Conservation (phyloP, 2,797 vertebrate species). For the Galaxias olidus region DNA sequence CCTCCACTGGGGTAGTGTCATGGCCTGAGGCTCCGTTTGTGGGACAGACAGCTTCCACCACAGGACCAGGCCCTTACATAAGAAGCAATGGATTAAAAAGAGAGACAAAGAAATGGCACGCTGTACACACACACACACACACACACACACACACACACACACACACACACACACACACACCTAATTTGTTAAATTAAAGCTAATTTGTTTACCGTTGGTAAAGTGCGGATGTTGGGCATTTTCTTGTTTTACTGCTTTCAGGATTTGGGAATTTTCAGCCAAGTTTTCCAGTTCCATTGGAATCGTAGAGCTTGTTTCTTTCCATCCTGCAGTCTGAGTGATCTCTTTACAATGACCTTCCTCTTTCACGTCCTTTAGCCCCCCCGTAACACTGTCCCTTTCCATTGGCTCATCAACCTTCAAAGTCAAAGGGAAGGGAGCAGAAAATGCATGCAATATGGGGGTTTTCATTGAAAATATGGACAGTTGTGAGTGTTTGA, state of each 20-base stretch:
- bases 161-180: background rate
- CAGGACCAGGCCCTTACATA: too few species aligned
- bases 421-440: background rate
- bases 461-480: background rate
- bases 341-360: slow-evolving; percentile 52
- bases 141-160: background rate
- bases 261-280: slow-evolving; percentile 47
- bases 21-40: too few species aligned
- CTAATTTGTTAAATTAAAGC: slow-evolving; percentile 36
- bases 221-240: slow-evolving; percentile 33
- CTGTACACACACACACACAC: background rate
- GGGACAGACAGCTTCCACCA: too few species aligned
- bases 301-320: slow-evolving; percentile 47
- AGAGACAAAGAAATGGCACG: too few species aligned
- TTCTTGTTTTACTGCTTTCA: slow-evolving; percentile 40
- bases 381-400: slow-evolving; percentile 55
- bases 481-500: background rate
- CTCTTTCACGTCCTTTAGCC: slow-evolving; percentile 57
- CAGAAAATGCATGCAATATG: slow-evolving; percentile 8
- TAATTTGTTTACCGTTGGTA: background rate
- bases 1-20: too few species aligned
- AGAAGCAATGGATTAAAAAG: too few species aligned
- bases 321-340: slow-evolving; percentile 56
- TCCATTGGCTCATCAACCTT: slow-evolving; percentile 48
- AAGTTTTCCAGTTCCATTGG: slow-evolving; percentile 55